Evolutionary conservation across 2,113 vertebrate species (phyloP).

Genomic region (Takifugu flavidus): DNA sequence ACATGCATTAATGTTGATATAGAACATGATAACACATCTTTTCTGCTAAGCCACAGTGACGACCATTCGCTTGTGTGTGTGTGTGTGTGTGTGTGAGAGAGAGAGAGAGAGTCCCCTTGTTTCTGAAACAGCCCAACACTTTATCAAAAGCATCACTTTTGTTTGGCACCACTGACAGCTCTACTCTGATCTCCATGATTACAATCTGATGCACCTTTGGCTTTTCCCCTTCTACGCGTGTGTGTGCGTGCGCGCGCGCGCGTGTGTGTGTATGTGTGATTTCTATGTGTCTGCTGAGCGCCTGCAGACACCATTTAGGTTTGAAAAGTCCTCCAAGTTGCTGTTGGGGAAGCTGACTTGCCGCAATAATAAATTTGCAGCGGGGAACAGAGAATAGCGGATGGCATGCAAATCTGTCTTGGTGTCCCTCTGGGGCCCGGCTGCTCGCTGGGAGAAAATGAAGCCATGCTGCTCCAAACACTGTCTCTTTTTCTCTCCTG

Average conservation of each 20-base stretch:
- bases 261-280: slow-evolving; percentile 31
- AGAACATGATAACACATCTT: too few species aligned
- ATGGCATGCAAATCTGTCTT: slow-evolving; percentile 79
- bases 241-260: slow-evolving; percentile 26
- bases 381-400: slow-evolving; percentile 71
- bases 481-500: slow-evolving; percentile 65
- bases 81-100: too few species aligned
- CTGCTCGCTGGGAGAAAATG: slow-evolving; percentile 66
- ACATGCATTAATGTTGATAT: too few species aligned
- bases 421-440: slow-evolving; percentile 75
- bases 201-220: slow-evolving; percentile 64
- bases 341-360: slow-evolving; percentile 73
- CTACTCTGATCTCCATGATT: slow-evolving; percentile 71
- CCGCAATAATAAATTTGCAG: slow-evolving; percentile 78
- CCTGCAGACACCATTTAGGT: slow-evolving; percentile 71
- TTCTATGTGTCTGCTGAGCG: slow-evolving; percentile 58
- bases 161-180: slow-evolving; percentile 59
- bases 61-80: neutral
- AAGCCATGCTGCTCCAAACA: slow-evolving; percentile 67
- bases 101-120: slow-evolving; percentile 24
- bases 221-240: neutral
- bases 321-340: slow-evolving; percentile 70
- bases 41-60: too few species aligned
- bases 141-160: slow-evolving; percentile 61
- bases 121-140: slow-evolving; percentile 45